Evolutionary conservation across 2,888 invertebrate genomes (phyloP), one percentile per base, ranked within the genome.

Genomic region (Pyrrhosoma nymphula): DNA sequence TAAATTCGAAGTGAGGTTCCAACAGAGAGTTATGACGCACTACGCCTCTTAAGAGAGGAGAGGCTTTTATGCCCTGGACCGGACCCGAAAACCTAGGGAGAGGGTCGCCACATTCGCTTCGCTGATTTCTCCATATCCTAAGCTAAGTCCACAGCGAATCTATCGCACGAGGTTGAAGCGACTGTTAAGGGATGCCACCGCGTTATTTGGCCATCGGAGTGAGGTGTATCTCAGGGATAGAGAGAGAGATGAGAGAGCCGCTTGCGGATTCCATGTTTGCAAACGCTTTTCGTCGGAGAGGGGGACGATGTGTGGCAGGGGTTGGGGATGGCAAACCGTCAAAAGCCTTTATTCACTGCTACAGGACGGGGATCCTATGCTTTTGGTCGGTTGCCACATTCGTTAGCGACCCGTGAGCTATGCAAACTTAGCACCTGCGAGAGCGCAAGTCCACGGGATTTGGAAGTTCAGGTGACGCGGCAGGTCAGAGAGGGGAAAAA

Each of bases 381-480:
- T 30, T 35, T 82, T 35, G 82, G 35, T 82, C 82, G 82, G 82
- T 35, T 30, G 82, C 82, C 82, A 82, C 82, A 82, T 82, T 82
- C 82, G 82, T 82, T 35, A 82, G 82, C 82, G 82, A 82, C 14
- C 82, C 82, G 82, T 82, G 82, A 82, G 82, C 82, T 82, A 35
- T 16, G 30, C 30, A 82, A n/a, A 82, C 82, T 82, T 82, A 82
- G 82, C 82, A 82, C 82, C 82, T 82, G 30, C 69, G n/a, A 69
- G 26, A 18, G 16, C 35, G 30, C 82, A 35, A 60, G 8, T 69
- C 26, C n/a, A 26, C 26, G 18, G 60, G 60, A 82, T 82, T 82
- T 30, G 69, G 69, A 1, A 18, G 26, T 8, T n/a, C n/a, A 60
- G 16, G 60, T 14, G 60, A 60, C 60, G 60, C 26, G 69, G 30